Percentiles rank a stretch among this genome's conserved stretches.
Evolutionary conservation across 2,888 invertebrate species (phyloP).

Genomic region (Lasioglossum marginatum): DNA sequence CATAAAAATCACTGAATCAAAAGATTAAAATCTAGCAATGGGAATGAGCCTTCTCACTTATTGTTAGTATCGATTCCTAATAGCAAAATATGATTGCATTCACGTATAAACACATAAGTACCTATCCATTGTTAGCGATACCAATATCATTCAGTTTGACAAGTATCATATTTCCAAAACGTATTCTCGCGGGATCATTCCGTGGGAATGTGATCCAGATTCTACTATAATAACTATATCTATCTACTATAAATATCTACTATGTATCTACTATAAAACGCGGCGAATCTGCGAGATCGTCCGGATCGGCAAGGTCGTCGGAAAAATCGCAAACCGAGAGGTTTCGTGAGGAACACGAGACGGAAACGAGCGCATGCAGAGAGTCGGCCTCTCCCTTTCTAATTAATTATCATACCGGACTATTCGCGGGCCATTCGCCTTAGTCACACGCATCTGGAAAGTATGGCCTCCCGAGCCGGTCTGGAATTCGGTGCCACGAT

Average conservation of each 20-base stretch:
- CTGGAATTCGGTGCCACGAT: constrained; percentile 15
- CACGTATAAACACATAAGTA: no score
- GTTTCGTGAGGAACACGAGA: not conserved
- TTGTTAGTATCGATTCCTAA: no score
- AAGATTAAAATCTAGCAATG: no score
- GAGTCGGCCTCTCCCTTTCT: constrained; percentile 45
- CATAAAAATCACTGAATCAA: no score
- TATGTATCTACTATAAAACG: no score
- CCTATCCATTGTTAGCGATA: no score
- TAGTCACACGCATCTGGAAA: constrained; percentile 56
- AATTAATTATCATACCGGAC: constrained; percentile 68
- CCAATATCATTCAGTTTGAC: no score
- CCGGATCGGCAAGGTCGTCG: constrained; percentile 37
- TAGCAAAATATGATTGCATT: no score
- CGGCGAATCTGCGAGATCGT: constrained; percentile 22
- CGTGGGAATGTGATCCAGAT: constrained; percentile 47
- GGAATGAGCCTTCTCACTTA: no score
- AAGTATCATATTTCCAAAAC: not conserved
- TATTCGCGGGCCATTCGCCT: constrained; percentile 52
- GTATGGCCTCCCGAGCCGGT: not conserved
- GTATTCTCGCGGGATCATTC: constrained; percentile 40
- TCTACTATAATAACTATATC: not conserved
- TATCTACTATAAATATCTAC: no score
- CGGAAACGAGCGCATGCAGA: constrained; percentile 34
- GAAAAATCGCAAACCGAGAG: constrained; percentile 4